phyloP scores from a whole-genome alignment of 2,113 vertebrate species.

The Chaetorhynchus papuensis region DNA sequence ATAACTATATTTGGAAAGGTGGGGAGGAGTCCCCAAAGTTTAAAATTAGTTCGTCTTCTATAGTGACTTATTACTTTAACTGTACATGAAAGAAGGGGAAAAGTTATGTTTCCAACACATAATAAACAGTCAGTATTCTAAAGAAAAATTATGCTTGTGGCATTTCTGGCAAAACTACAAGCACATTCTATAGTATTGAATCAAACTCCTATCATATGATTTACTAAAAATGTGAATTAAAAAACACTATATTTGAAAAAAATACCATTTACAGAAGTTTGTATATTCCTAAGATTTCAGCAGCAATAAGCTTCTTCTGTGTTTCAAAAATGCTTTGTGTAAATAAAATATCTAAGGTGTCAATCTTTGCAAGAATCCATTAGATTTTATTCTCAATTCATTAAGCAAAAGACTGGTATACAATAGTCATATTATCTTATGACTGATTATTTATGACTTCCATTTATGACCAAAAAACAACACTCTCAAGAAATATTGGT shows the following conservation, averaged over 20 bases:
- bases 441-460: neutral
- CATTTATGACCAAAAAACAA: neutral
- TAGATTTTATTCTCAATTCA: neutral
- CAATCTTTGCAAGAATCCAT: neutral
- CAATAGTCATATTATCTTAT: neutral
- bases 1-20: neutral
- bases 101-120: neutral
- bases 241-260: neutral
- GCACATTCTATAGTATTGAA: neutral
- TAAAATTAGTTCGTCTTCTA: neutral
- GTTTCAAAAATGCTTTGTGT: neutral
- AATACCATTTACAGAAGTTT: neutral
- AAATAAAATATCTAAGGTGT: neutral
- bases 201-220: neutral
- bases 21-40: rapidly evolving
- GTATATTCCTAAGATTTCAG: neutral
- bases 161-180: neutral
- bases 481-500: neutral
- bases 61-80: neutral
- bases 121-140: neutral
- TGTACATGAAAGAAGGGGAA: neutral
- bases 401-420: neutral
- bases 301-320: neutral
- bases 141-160: neutral
- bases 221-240: neutral